A percentile compares a stretch with the other conserved stretches of the same genome.
phyloP scores from a whole-genome alignment of 2,797 vertebrate species.

The Hoplostethus atlanticus region DNA sequence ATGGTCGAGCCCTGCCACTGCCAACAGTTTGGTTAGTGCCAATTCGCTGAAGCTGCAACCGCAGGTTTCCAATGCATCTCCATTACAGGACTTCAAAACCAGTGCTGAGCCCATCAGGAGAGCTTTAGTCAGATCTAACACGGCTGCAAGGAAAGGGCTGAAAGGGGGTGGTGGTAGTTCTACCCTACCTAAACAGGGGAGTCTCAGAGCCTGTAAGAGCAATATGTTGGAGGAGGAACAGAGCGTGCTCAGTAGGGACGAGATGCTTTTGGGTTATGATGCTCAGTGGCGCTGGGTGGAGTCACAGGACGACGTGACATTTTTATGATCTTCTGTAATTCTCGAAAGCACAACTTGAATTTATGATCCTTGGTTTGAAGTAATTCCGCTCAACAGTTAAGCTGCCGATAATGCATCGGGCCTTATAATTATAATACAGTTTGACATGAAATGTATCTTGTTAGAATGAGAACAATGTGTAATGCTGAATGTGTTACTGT shows the following conservation, averaged over 20 bases:
- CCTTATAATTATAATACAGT: conserved; percentile 27
- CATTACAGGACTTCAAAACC: conserved; percentile 4
- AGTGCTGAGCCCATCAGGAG: conserved; percentile 40
- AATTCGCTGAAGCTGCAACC: conserved; percentile 13
- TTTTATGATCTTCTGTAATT: conserved; percentile 81
- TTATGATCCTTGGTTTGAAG: conserved; percentile 17
- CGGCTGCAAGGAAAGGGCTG: conserved; percentile 9
- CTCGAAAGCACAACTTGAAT: conserved; percentile 5
- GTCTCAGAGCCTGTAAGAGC: conserved; percentile 47
- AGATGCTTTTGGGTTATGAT: conserved; percentile 83
- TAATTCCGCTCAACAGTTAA: neutral
- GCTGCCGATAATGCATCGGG: conserved; percentile 1
- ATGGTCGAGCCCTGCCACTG: conserved; percentile 51
- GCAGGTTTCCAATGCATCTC: neutral
- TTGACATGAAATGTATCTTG: neutral
- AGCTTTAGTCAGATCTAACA: conserved; percentile 57
- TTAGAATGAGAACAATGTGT: conserved; percentile 4
- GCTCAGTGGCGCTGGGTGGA: conserved; percentile 92
- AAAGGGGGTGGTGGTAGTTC: conserved; percentile 49
- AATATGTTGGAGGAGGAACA: conserved; percentile 62
- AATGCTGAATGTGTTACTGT: conserved; percentile 3
- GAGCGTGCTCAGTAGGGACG: conserved; percentile 52
- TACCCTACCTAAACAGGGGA: conserved; percentile 38
- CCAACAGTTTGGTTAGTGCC: neutral
- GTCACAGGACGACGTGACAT: conserved; percentile 92